Percentiles rank a stretch among this genome's conserved stretches.
These are phyloP conservation scores for Epinotia brunnichana DNA, from an alignment of 2,888 invertebrate species.

Conservation along the genomic window DNA sequence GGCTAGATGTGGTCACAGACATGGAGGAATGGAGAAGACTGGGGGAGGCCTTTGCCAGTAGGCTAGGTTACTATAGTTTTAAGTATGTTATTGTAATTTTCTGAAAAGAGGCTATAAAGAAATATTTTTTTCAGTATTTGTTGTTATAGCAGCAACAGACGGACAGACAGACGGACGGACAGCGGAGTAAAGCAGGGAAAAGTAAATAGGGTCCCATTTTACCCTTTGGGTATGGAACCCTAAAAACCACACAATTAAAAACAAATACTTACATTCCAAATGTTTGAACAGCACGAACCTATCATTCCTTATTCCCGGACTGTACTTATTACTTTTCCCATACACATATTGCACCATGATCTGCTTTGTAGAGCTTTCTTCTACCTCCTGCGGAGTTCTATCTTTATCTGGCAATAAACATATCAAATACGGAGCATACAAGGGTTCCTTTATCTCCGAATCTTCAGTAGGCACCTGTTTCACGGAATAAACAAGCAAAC, in stretches of 20 bases:
- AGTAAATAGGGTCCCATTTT: no score
- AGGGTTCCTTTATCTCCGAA: slow-evolving; percentile 62
- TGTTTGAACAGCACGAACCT: slow-evolving; percentile 90
- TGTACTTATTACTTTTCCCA: slow-evolving; percentile 82
- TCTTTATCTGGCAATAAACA: slow-evolving; percentile 80
- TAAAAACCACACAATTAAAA: not conserved
- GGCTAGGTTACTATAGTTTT: no score
- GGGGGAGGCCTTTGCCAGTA: no score
- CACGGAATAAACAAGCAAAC: slow-evolving; percentile 87
- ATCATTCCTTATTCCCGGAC: slow-evolving; percentile 82
- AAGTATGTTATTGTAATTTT: no score
- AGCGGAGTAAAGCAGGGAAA: no score
- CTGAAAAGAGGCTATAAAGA: no score
- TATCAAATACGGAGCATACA: slow-evolving; percentile 86
- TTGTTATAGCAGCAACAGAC: no score
- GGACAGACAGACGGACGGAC: no score
- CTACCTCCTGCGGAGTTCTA: slow-evolving; percentile 66
- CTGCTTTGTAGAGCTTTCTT: slow-evolving; percentile 86
- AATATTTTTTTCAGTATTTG: no score
- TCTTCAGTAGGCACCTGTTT: slow-evolving; percentile 78
- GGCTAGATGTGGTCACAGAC: no score
- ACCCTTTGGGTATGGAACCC: no score
- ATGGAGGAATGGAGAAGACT: no score
- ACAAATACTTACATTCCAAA: slow-evolving; percentile 87
- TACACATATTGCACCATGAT: slow-evolving; percentile 92